Percentiles rank a stretch among this genome's conserved stretches.
phyloP scores from a whole-genome alignment of 2,113 vertebrate genomes.

The Scalopus aquaticus region DNA sequence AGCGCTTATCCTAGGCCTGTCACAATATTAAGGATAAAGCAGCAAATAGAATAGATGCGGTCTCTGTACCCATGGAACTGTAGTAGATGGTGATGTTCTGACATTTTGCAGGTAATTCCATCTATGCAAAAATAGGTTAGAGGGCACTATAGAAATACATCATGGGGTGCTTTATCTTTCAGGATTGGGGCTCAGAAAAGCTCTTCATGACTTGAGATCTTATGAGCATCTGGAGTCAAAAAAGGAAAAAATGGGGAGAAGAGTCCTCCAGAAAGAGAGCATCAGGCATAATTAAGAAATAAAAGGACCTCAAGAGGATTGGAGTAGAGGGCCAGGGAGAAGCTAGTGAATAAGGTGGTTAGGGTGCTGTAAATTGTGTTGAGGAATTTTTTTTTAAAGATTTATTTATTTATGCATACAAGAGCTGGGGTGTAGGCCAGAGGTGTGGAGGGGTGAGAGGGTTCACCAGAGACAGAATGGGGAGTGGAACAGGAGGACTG shows the following conservation, averaged over 20 bases:
- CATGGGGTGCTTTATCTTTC: neutral
- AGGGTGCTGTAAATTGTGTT: neutral
- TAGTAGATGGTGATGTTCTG: neutral
- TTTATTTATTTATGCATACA: no score
- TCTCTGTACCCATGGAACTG: neutral
- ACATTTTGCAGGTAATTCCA: neutral
- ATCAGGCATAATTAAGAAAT: neutral
- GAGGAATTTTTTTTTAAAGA: no score
- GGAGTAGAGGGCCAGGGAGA: neutral
- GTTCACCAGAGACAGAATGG: no score
- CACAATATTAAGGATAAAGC: neutral
- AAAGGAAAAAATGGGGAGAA: neutral
- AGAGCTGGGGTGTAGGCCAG: no score
- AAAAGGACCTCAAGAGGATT: neutral
- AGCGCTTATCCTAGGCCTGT: neutral
- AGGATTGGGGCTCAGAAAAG: neutral
- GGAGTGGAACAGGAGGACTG: no score
- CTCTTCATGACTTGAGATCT: neutral
- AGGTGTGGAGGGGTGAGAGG: no score
- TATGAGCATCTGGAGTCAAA: neutral
- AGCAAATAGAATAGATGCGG: neutral
- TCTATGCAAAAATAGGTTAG: neutral
- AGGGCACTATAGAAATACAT: neutral
- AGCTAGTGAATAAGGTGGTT: neutral
- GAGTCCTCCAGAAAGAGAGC: neutral